Evolutionary conservation across 2,113 vertebrate genomes (phyloP).

Genomic region (Eulemur rufifrons): DNA sequence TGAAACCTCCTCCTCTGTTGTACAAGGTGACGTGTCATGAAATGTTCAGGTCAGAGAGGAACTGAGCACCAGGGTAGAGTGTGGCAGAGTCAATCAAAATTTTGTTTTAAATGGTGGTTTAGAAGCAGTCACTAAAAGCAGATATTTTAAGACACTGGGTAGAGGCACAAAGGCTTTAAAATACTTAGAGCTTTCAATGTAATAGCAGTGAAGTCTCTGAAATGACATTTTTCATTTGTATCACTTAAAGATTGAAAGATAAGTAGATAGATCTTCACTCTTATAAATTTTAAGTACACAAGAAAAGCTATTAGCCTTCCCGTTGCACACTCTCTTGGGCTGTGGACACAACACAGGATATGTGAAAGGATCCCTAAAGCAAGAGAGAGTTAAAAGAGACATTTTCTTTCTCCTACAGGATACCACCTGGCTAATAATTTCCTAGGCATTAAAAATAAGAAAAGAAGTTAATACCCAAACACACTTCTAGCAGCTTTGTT

Average conservation of each 20-base stretch:
- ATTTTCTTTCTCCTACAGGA: background rate
- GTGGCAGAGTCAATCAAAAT: background rate
- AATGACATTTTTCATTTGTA: background rate
- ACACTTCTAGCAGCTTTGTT: background rate
- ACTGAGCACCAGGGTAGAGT: background rate
- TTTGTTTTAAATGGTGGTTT: background rate
- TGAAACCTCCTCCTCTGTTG: background rate
- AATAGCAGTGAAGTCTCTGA: background rate
- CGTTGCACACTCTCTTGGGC: accelerated
- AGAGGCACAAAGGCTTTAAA: background rate
- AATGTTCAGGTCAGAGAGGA: background rate
- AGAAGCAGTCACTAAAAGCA: background rate
- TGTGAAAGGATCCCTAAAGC: background rate
- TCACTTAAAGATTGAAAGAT: background rate
- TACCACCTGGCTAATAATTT: background rate
- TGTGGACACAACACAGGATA: background rate
- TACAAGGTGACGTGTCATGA: background rate
- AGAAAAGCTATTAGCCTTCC: background rate
- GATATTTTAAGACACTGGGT: background rate
- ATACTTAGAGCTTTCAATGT: background rate
- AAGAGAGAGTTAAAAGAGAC: background rate
- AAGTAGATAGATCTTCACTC: background rate
- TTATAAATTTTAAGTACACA: background rate
- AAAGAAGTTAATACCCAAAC: background rate
- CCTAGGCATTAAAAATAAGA: background rate